Evolutionary conservation across 2,797 vertebrate species (phyloP), one percentile per base, ranked within the genome.

Genomic region (Silurus aristotelis): DNA sequence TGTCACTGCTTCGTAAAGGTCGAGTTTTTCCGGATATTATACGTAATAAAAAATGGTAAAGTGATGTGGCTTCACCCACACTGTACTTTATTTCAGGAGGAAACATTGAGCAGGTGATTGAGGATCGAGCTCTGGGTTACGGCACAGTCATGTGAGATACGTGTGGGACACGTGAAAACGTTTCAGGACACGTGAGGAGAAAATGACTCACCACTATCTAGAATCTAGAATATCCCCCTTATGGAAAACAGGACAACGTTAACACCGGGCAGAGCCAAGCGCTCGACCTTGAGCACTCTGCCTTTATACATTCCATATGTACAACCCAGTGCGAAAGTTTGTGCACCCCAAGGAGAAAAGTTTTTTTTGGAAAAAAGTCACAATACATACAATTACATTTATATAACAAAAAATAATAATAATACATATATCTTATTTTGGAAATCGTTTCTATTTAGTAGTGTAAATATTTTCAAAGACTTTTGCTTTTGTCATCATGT

Each of bases 211-310:
- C 77, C 64, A 17, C 67, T 43, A 61, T 80, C 87, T 56, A 64
- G 86, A 86, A 86, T 86, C 86, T 64, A 76, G 72, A 85, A 88
- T 87, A 64, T 10, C 9, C 76, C 56, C 22, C 76, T 61, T 61
- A 17, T 76, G 76, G 56, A 78, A 48, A 85, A 83, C 83, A 60
- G 63, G 82, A 56, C 73, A 31, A 84, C 85, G 89, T 89, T 87
- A 89, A 63, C 31, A 6, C 0, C 27, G 55, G 22, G 7, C 22
- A 56, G 17, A 56, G 52, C 3, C n/a, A 56, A 56, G 8, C 7
- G 52, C n/a, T 73, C 10, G 19, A 31, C 76, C 76, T 61, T 78
- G 58, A 78, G 76, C 27, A 31, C 22, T 43, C 19, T 3, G 31
- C 31, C 14, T 43, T 63, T 61, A 61, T 63, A 46, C n/a, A 22